Evolutionary conservation across 2,888 invertebrate genomes (phyloP), one percentile per base, ranked within the genome.

Genomic region (Volucella zonaria): DNA sequence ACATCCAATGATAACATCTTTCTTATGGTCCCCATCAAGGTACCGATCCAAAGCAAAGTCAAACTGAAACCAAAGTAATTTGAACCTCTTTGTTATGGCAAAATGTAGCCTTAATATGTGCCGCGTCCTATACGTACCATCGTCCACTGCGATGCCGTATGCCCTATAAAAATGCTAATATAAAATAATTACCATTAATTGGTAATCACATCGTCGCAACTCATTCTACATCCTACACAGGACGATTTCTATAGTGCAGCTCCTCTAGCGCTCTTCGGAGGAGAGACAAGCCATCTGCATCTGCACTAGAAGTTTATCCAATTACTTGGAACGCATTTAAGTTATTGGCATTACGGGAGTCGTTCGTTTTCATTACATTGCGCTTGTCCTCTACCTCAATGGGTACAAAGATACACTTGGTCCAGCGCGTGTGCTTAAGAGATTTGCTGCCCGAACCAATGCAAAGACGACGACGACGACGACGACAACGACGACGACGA

Each of bases 131-230:
- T 23, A 23, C 3, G 18, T 31, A 45, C 9, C 62, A 74, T 67
- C 70, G 67, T 59, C 82, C 74, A 38, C 40, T 75, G 47, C 18
- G 43, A 43, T 31, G 18, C 49, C 59, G 52, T 49, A 51, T 68
- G 80, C 70, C 74, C 76, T 73, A 81, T 78, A 75, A 86, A 87
- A 88, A 88, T 88, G 87, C 87, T 87, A 88, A 88, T 88, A 87
- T 88, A 87, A 88, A 88, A 88, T 88, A 88, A 88, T 89, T 87
- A 88, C 88, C 87, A 88, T 88, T 89, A 88, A 88, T 88, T 88
- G 88, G 79, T 83, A 82, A 87, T 85, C 87, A 85, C 76, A 67
- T 76, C 76, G 68, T 81, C 81, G 77, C 85, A 85, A 77, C 81
- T 81, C 85, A 85, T 85, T 76, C 78, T 56, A 74, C 78, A 70